Evolutionary conservation across 1,140 invertebrate species (phyloP).

Genomic region (Aphaenogaster rudis): DNA sequence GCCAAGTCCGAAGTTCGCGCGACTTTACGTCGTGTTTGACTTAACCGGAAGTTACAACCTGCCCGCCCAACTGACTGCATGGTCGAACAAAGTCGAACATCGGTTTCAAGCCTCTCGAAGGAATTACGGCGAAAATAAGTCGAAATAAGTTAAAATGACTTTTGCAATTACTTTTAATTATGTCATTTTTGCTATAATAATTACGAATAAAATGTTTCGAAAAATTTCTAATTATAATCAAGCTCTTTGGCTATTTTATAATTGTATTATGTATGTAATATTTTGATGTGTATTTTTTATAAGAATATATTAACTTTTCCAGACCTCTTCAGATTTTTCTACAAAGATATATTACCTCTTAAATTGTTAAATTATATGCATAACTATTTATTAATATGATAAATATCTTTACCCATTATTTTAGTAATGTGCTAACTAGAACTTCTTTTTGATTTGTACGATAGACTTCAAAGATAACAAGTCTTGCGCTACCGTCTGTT

Average conservation of each 20-base stretch:
- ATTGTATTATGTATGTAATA: neutral
- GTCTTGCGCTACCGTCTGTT: slow-evolving; percentile 4
- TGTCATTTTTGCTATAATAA: neutral
- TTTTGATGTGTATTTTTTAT: neutral
- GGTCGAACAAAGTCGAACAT: slow-evolving; percentile 68
- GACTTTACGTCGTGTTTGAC: slow-evolving; percentile 85
- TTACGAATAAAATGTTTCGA: neutral
- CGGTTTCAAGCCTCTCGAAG: slow-evolving; percentile 66
- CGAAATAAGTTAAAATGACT: neutral
- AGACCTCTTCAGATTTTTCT: neutral
- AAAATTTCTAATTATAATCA: neutral
- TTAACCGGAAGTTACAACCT: slow-evolving; percentile 84
- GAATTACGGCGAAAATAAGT: slow-evolving; percentile 64
- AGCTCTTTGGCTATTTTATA: neutral
- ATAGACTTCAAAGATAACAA: slow-evolving; percentile 34
- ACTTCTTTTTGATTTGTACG: neutral
- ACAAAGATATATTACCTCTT: neutral
- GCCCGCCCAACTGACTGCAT: slow-evolving; percentile 73
- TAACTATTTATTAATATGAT: neutral
- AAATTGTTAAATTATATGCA: neutral
- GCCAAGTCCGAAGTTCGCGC: slow-evolving; percentile 84
- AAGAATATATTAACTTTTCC: neutral
- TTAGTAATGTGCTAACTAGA: neutral
- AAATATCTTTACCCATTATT: neutral
- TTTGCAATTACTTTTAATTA: slow-evolving; percentile 15